Evolutionary conservation across 2,888 invertebrate genomes (phyloP), one percentile per base, ranked within the genome.

Genomic region (Phasia obesa): DNA sequence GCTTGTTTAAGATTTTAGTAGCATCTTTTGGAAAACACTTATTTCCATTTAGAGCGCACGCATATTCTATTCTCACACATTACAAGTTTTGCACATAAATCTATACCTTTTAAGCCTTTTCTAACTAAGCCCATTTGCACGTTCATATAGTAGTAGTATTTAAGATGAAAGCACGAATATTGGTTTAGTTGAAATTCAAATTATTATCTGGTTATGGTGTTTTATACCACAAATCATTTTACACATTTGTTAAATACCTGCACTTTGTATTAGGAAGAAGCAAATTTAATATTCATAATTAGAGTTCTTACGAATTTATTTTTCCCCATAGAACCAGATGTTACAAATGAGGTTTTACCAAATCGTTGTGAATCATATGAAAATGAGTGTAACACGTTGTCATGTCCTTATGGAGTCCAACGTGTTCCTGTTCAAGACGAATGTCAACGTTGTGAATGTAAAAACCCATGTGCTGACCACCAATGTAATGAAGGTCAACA

Each of bases 391-490:
- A 90, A 90, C 0, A 90, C 91, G 0, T 88, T 95, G 17, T 93
- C 93, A 13, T 97, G 97, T 90, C 93, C 94, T 4, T 95, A 95
- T 88, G 97, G 96, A 7, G 91, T 94, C 2, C 93, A 94, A 76
- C 93, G 94, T 23, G 93, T 92, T 84, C 92, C 94, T 0, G 94
- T 80, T 2, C 93, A 87, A 87, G 91, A 67, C 89, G 94, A 94
- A 51, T 97, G 97, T 90, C 93, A 94, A 84, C 93, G 93, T 44
- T 97, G 97, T 90, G 92, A 93, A 38, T 96, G 96, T 87, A 92
- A 93, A 64, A 94, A 97, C 91, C 97, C 97, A 0, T 97, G 97
- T 88, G 92, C 92, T 42, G 89, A 89, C 9, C 90, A 93, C 70
- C 84, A 88, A 9, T 97, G 97, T 87, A 92, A 93, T 0, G 92